phyloP scores from a whole-genome alignment of 2,888 invertebrate genomes.

The Agrochola macilenta region DNA sequence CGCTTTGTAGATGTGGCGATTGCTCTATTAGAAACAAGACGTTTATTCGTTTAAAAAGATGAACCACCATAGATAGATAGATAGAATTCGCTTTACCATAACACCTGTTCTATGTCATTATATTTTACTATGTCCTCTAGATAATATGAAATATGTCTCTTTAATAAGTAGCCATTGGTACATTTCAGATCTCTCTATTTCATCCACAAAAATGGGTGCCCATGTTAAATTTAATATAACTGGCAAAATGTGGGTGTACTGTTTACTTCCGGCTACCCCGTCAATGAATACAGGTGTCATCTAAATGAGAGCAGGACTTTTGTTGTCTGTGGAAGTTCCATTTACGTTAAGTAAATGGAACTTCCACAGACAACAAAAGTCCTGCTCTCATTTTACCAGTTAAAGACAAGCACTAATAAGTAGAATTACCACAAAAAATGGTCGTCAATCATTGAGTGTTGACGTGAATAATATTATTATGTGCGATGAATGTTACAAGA shows the following conservation, averaged over 20 bases:
- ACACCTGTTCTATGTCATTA: background rate
- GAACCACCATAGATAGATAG: background rate
- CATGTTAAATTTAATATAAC: background rate
- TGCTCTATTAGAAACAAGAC: background rate
- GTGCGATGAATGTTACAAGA: conserved; percentile 30
- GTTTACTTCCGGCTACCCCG: background rate
- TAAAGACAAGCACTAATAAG: conserved; percentile 14
- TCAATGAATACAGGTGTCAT: background rate
- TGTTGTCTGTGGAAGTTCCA: too few species aligned
- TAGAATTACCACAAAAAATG: conserved; percentile 21
- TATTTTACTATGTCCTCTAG: background rate
- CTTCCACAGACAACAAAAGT: conserved; percentile 6
- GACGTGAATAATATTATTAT: conserved; percentile 30
- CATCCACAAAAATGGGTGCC: background rate
- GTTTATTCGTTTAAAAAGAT: background rate
- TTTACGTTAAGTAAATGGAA: background rate
- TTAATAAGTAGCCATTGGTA: background rate
- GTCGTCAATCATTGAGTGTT: conserved; percentile 33
- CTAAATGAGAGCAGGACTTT: too few species aligned
- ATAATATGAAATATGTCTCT: background rate
- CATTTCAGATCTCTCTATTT: background rate
- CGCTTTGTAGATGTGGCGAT: conserved; percentile 10
- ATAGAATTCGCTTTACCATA: background rate
- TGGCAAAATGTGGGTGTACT: background rate
- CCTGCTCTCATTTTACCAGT: conserved; percentile 9